A percentile compares a stretch with the other conserved stretches of the same genome.
phyloP scores from a whole-genome alignment of 30 jellyfish, hydroid and myxozoan genomes.

The Cassiopea xamachana region DNA sequence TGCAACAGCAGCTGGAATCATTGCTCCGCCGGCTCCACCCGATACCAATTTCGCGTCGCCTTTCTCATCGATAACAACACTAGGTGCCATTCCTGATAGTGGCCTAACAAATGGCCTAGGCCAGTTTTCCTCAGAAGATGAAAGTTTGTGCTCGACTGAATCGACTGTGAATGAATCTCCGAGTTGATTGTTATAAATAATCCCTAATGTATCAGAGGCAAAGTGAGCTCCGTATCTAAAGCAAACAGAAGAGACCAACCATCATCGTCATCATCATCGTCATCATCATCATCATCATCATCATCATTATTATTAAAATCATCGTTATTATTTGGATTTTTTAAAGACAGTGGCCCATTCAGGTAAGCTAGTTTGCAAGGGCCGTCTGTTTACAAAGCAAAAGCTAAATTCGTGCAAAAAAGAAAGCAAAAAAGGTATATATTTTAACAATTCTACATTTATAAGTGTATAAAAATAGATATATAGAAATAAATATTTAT shows the following conservation, averaged over 20 bases:
- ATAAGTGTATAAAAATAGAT: too few relatives aligned
- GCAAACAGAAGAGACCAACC: not conserved
- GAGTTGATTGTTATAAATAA: constrained; percentile 61
- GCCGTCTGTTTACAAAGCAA: too few relatives aligned
- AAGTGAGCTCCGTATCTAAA: constrained; percentile 74
- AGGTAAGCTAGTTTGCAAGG: too few relatives aligned
- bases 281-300: too few relatives aligned
- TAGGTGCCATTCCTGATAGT: constrained; percentile 58
- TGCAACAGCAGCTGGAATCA: constrained; percentile 57
- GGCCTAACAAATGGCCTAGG: constrained; percentile 63
- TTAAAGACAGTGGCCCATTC: too few relatives aligned
- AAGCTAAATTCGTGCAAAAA: too few relatives aligned
- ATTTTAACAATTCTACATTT: too few relatives aligned
- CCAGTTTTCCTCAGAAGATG: constrained; percentile 47
- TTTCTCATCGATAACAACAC: constrained; percentile 38
- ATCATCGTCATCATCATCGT: not conserved
- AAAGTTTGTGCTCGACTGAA: constrained; percentile 18
- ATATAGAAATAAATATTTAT: too few relatives aligned
- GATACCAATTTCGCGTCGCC: constrained; percentile 62
- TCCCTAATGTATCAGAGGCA: constrained; percentile 58
- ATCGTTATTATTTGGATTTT: too few relatives aligned
- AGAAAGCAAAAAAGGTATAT: too few relatives aligned
- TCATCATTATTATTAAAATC: too few relatives aligned
- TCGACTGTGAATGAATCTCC: constrained; percentile 52
- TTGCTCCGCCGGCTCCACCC: constrained; percentile 88